phyloP scores from a whole-genome alignment of 2,113 vertebrate species.

The Lanius collurio region DNA sequence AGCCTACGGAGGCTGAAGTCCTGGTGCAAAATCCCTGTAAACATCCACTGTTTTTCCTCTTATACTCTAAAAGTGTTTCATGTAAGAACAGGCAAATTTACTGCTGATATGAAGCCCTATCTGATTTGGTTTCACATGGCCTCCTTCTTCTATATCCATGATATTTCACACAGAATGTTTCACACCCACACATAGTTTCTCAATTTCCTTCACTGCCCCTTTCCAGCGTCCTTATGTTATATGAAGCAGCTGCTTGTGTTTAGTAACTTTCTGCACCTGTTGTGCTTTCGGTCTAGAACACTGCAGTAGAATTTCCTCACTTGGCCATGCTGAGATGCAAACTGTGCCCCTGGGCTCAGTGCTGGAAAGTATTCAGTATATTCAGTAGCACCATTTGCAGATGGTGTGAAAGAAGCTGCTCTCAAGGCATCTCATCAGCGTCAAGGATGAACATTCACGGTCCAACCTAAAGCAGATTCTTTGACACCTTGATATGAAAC shows the following conservation, averaged over 20 bases:
- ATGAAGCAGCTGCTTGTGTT: conserved; percentile 2
- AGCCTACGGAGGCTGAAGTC: background rate
- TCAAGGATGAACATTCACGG: background rate
- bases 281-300: background rate
- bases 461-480: background rate
- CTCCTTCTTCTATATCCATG: background rate
- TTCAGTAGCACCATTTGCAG: conserved; percentile 3
- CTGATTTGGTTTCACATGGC: background rate
- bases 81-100: background rate
- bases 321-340: background rate
- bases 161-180: background rate
- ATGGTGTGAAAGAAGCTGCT: conserved; percentile 11
- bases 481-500: background rate
- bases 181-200: background rate
- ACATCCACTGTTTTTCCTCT: background rate
- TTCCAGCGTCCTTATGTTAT: background rate
- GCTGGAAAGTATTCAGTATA: background rate
- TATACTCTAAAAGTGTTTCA: background rate
- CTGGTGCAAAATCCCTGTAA: background rate
- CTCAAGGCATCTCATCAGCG: background rate
- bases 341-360: background rate
- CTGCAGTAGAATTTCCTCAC: background rate
- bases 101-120: background rate
- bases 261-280: conserved; percentile 11
- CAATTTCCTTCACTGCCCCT: conserved; percentile 1